Evolutionary conservation across 2,888 invertebrate genomes (phyloP).

Genomic region (Temnothorax unifasciatus): DNA sequence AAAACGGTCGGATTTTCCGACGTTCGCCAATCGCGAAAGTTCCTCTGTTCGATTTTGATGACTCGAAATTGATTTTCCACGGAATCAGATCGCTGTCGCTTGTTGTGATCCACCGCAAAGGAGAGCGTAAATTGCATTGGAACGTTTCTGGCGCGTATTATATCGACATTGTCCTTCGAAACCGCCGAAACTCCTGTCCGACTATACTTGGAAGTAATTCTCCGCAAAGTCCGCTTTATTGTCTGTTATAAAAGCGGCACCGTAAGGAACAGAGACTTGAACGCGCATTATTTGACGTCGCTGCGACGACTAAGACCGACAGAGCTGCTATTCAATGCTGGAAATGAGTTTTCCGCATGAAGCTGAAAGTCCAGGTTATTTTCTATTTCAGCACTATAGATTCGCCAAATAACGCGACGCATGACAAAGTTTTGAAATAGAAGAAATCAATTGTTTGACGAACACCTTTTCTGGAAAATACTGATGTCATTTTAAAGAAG

Average conservation of each 20-base stretch:
- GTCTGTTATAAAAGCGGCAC: background rate
- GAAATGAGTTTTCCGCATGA: background rate
- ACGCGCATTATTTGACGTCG: background rate
- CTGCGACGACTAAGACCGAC: background rate
- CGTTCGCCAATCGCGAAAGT: background rate
- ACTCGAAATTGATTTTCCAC: background rate
- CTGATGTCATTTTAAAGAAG: background rate
- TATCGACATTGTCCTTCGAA: background rate
- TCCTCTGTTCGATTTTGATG: background rate
- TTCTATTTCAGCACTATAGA: too few species aligned
- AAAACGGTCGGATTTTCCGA: background rate
- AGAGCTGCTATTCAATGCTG: background rate
- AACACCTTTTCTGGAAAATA: background rate
- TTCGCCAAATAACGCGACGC: background rate
- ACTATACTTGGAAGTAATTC: conserved; percentile 1
- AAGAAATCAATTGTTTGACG: background rate
- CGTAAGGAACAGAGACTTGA: conserved; percentile 11
- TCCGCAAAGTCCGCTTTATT: background rate
- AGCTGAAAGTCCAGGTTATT: background rate
- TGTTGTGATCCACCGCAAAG: background rate
- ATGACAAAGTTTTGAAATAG: background rate
- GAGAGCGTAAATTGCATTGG: background rate
- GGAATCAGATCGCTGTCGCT: background rate
- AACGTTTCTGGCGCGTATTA: background rate
- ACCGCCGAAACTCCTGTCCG: background rate